A percentile compares a stretch with the other conserved stretches of the same genome.
Conservation (phyloP, 30 jellyfish, hydroid and myxozoan species). For the Clytia hemisphaerica region DNA sequence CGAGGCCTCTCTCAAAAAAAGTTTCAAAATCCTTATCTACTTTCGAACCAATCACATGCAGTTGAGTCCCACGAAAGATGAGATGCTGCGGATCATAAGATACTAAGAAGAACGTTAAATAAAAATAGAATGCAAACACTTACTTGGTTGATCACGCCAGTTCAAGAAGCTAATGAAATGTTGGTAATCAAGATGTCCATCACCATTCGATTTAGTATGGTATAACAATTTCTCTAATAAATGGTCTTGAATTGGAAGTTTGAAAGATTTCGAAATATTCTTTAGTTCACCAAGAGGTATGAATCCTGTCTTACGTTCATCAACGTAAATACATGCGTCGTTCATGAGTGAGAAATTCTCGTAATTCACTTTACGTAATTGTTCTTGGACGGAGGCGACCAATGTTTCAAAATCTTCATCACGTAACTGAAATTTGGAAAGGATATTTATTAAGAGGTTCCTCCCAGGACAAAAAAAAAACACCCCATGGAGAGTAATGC, state of each 20-base stretch:
- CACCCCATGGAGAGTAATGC: too few species aligned
- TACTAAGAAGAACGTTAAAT: too few species aligned
- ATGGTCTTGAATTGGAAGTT: conserved; percentile 69
- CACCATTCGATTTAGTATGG: conserved; percentile 41
- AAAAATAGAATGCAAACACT: too few species aligned
- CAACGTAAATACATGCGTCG: conserved; percentile 88
- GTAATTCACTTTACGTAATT: conserved; percentile 86
- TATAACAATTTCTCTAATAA: conserved; percentile 62
- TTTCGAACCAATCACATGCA: too few species aligned
- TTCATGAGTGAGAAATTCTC: conserved; percentile 67
- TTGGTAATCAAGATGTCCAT: conserved; percentile 61
- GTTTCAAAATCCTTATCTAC: too few species aligned
- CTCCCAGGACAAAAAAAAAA: too few species aligned
- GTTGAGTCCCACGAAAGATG: too few species aligned
- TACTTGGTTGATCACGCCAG: conserved; percentile 96
- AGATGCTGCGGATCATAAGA: too few species aligned
- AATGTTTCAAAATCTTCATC: conserved; percentile 45
- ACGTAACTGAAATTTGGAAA: conserved; percentile 44
- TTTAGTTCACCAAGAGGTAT: conserved; percentile 59
- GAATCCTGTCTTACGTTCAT: conserved; percentile 67
- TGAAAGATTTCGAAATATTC: conserved; percentile 77
- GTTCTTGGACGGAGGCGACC: conserved; percentile 82
- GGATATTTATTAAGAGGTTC: too few species aligned
- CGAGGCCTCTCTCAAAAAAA: too few species aligned
- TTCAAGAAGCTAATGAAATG: conserved; percentile 64